These are phyloP conservation scores for Metopolophium dirhodum DNA, from an alignment of 1,140 invertebrate genomes.

Conservation along the genomic window DNA sequence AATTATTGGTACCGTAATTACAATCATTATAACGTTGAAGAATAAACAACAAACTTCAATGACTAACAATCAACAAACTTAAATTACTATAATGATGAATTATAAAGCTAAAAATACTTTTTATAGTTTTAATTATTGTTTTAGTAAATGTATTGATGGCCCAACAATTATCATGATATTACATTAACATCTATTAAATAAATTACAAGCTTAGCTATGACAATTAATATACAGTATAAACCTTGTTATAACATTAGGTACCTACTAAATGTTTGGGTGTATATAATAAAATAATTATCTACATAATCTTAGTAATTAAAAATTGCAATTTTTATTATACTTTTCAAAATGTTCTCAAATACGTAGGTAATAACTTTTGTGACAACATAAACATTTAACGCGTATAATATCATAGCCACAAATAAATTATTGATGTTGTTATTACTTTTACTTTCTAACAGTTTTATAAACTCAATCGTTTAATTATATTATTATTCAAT, in stretches of 20 bases:
- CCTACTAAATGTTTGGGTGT: not conserved
- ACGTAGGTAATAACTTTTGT: not conserved
- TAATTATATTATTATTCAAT: not conserved
- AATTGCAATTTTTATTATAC: not conserved
- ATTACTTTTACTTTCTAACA: not conserved
- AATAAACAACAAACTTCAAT: not conserved
- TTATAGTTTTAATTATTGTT: not conserved
- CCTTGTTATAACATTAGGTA: not conserved
- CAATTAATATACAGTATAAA: not conserved
- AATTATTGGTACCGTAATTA: not conserved
- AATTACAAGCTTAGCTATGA: not conserved
- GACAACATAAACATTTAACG: not conserved
- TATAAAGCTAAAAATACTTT: not conserved
- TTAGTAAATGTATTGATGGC: not conserved
- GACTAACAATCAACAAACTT: not conserved
- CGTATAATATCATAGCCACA: not conserved
- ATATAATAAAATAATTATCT: not conserved
- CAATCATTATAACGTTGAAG: not conserved
- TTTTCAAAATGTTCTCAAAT: not conserved
- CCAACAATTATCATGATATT: not conserved
- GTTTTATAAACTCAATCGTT: not conserved
- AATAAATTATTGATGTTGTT: not conserved
- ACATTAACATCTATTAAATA: not conserved
- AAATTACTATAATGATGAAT: not conserved
- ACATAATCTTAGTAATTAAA: not conserved